A percentile compares a stretch with the other conserved stretches of the same genome.
Evolutionary conservation across 2,113 vertebrate species (phyloP).

Genomic region (Tinamus guttatus): DNA sequence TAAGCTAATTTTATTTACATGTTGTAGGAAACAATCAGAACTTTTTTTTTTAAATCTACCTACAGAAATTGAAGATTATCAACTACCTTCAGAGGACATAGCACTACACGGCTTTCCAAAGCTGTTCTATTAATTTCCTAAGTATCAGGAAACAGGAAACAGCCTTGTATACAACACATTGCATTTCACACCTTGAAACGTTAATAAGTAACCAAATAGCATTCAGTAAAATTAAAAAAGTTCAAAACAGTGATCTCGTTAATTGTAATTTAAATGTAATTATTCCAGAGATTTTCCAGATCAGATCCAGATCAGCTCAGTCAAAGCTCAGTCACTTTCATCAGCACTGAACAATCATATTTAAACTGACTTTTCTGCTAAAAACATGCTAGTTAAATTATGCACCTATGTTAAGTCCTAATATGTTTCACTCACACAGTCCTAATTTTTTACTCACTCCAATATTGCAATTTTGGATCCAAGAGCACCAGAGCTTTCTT

Average conservation of each 20-base stretch:
- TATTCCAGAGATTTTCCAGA: background rate
- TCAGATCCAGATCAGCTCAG: background rate
- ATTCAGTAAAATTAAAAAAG: background rate
- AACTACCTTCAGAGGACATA: background rate
- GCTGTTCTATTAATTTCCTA: background rate
- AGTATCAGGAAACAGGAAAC: background rate
- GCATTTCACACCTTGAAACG: slow-evolving; percentile 6
- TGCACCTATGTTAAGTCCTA: background rate
- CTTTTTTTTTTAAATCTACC: background rate
- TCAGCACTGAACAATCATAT: background rate
- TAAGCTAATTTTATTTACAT: background rate
- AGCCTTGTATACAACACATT: background rate
- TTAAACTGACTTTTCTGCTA: background rate
- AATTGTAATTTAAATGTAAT: slow-evolving; percentile 16
- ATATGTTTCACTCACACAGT: background rate
- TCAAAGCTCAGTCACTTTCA: background rate
- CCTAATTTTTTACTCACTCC: background rate
- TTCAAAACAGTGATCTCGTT: background rate
- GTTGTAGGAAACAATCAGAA: background rate
- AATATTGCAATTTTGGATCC: background rate
- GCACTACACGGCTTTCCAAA: background rate
- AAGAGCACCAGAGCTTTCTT: background rate
- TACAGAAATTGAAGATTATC: background rate
- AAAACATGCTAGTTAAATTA: background rate
- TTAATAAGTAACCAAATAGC: background rate